Base-by-base conservation (phyloP, 2,888 invertebrate genomes). In the Eupithecia centaureata region DNA sequence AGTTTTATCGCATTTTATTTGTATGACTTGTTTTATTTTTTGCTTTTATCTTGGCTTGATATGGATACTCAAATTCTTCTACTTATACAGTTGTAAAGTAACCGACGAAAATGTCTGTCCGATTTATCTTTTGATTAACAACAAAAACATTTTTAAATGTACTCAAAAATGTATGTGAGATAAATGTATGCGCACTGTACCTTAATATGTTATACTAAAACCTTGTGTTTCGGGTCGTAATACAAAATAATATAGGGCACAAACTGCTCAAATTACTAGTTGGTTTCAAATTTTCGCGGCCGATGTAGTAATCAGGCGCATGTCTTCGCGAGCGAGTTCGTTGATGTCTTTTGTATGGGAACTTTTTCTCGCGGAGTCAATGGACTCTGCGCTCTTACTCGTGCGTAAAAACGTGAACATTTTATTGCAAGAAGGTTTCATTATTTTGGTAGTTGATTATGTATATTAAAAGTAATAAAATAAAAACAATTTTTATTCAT, bases 261-360 rank as follows among this genome's bases (percentile, higher is more conserved):
- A 47, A 47, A 52, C 27, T 52, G 15, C 27, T 2, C 2, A 27
- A 27, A 25, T 52, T 27, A 13, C 15, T 27, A 15, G 52, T 15
- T 25, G 12, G 30, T 57, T 30, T 22, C 5, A 12, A 33, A 61
- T 56, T 51, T 63, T 61, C 58, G 52, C 56, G 28, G 25, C 27
- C 51, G 57, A 30, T n/a, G 12, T 57, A 38, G 61, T 42, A 63
- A 66, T 78, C 76, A 79, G 72, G 79, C 79, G 79, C 78, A 81
- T 72, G 74, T 65, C 54, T 35, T 71, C 67, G 67, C 64, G 71
- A 30, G 75, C 67, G 81, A 82, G 84, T 89, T 78, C 92, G 92
- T 92, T 92, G 90, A 92, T 87, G 89, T 92, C 92, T 86, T 92
- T 91, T 89, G 86, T 88, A 89, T 82, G 75, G 76, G 72, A 77